Conservation (phyloP, 2,113 vertebrate species). For the Lepus timidus region DNA sequence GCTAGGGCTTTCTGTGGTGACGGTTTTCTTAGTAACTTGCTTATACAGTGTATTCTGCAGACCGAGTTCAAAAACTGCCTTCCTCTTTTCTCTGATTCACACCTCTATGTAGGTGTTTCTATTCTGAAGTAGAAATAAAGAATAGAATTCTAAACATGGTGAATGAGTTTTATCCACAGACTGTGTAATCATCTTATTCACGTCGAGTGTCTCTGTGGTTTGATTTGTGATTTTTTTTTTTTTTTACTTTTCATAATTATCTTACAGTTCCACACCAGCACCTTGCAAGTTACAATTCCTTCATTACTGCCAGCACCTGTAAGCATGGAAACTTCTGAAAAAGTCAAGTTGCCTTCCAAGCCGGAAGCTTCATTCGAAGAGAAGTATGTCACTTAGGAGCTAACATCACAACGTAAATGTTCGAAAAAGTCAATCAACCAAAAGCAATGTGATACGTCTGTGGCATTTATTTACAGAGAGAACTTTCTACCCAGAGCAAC, state of each 20-base stretch:
- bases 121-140: neutral
- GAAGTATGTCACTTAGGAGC: slow-evolving; percentile 79
- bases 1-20: neutral
- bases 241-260: slow-evolving; percentile 4
- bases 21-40: neutral
- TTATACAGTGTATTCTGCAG: neutral
- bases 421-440: neutral
- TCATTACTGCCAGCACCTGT: slow-evolving; percentile 81
- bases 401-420: neutral
- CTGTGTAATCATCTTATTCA: neutral
- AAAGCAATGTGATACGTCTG: neutral
- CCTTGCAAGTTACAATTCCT: slow-evolving; percentile 88
- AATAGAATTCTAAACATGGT: neutral
- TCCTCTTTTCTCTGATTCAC: slow-evolving; percentile 9
- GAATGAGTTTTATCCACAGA: neutral
- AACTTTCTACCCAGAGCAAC: neutral
- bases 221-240: neutral
- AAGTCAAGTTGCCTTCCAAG: slow-evolving; percentile 78
- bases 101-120: neutral
- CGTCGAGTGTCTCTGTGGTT: neutral
- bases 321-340: slow-evolving; percentile 82
- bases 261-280: slow-evolving; percentile 87
- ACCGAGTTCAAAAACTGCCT: neutral
- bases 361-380: slow-evolving; percentile 83
- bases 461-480: neutral